Conservation (phyloP, 2,113 vertebrate genomes). For the Xyliphius kryptos region DNA sequence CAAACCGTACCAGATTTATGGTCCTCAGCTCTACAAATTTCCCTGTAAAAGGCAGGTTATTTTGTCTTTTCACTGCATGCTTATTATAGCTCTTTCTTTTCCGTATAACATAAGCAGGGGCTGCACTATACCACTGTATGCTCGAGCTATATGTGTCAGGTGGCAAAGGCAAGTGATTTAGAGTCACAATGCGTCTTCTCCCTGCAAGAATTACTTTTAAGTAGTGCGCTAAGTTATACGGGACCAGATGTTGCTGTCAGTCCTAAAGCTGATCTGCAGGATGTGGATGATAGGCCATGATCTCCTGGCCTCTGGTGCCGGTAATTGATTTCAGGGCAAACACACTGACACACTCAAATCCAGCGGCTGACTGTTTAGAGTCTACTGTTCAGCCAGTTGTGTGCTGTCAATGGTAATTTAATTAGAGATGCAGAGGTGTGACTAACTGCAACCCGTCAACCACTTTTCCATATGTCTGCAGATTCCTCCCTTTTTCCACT, state of each 20-base stretch:
- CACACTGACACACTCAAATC: slow-evolving; percentile 49
- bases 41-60: too few species aligned
- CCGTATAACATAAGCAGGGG: too few species aligned
- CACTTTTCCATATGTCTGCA: slow-evolving; percentile 76
- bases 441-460: slow-evolving; percentile 71
- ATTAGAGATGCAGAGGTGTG: slow-evolving; percentile 83
- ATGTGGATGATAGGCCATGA: slow-evolving; percentile 61
- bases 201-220: slow-evolving; percentile 73
- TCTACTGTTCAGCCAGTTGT: slow-evolving; percentile 65
- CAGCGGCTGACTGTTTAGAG: slow-evolving; percentile 47
- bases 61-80: too few species aligned
- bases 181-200: slow-evolving; percentile 58
- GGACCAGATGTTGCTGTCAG: slow-evolving; percentile 85
- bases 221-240: slow-evolving; percentile 58
- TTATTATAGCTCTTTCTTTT: too few species aligned
- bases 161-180: slow-evolving; percentile 74
- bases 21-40: too few species aligned
- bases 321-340: slow-evolving; percentile 85
- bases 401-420: slow-evolving; percentile 90
- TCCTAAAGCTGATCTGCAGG: slow-evolving; percentile 64
- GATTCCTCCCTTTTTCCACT: slow-evolving; percentile 19
- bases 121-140: not conserved
- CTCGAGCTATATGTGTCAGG: slow-evolving; percentile 55
- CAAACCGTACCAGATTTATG: too few species aligned
- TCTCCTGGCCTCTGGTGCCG: slow-evolving; percentile 49